Base-by-base conservation (phyloP, 2,888 invertebrate genomes). In the Xanthia icteritia region DNA sequence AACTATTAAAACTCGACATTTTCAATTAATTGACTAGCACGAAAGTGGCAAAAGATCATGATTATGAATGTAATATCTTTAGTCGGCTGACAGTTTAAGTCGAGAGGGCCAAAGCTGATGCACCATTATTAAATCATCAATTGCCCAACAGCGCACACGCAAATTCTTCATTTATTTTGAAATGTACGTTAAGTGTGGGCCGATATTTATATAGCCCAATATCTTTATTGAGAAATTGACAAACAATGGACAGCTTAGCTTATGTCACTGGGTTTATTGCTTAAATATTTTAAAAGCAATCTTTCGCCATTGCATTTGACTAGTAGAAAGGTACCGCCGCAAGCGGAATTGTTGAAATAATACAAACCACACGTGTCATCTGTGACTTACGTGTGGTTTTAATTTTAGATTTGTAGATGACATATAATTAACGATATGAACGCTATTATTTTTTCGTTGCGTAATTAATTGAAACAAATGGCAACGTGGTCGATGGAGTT, bases 231-330 rank as follows among this genome's bases (percentile, higher is more conserved):
- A 77, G 86, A 79, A 83, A 87, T 76, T 65, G 11, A n/a, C 67
- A 87, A 87, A 87, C 83, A 87, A 85, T 82, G 64, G 51, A 20
- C 39, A 60, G 64, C 58, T 77, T 75, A 67, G 63, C 56, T 77
- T 83, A 76, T 78, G 80, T 75, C 86, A 86, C 60, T 23, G 2
- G 27, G 67, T 51, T 68, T 80, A 71, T 86, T 86, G 73, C 75
- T 73, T 48, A 75, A 75, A 80, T 77, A 80, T 81, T 80, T 85
- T 79, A 73, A 82, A 82, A 65, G 60, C 56, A 23, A 36, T 71
- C 71, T 77, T 79, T 73, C 68, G 67, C 69, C 77, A 81, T 82
- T 72, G 39, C 42, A 8, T 51, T 73, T 79, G 68, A 70, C 76
- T 51, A 65, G 65, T 64, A 60, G 63, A 73, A 64, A 67, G 63